These are phyloP conservation scores for Periophthalmus magnuspinnatus DNA, from an alignment of 2,797 vertebrate species.

Conservation along the genomic window DNA sequence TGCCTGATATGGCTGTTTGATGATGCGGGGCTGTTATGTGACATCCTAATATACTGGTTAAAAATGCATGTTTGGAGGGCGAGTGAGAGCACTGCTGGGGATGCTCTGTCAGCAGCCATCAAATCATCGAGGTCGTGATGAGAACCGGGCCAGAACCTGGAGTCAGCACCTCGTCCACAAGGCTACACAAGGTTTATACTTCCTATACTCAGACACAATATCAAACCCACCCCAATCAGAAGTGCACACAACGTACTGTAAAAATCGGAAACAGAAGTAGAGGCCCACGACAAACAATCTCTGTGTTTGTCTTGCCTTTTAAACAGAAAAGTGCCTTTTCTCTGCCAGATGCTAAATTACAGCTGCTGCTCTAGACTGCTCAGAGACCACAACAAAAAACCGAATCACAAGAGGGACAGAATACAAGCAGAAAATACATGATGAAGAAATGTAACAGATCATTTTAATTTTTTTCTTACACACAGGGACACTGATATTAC, in stretches of 20 bases:
- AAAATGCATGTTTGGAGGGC: constrained; percentile 74
- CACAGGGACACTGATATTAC: not conserved
- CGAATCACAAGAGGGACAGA: constrained; percentile 1
- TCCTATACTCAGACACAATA: not conserved
- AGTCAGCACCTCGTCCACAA: constrained; percentile 57
- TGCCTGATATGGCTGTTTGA: constrained; percentile 71
- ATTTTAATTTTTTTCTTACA: not conserved
- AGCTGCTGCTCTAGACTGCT: not conserved
- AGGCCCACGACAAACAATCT: not conserved
- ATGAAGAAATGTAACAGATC: not conserved
- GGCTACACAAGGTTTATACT: not conserved
- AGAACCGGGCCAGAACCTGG: constrained; percentile 55
- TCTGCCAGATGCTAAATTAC: constrained; percentile 15
- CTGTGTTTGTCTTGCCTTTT: not conserved
- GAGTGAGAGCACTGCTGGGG: constrained; percentile 61
- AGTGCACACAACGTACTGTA: not conserved
- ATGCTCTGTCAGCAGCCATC: constrained; percentile 70
- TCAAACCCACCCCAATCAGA: not conserved
- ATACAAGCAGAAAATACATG: not conserved
- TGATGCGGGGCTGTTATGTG: constrained; percentile 80
- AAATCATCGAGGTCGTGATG: constrained; percentile 63
- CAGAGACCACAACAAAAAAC: not conserved
- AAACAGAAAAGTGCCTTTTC: constrained; percentile 44
- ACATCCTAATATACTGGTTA: constrained; percentile 79
- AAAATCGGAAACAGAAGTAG: not conserved